phyloP scores from a whole-genome alignment of 2,113 vertebrate species.

The Vidua chalybeata region DNA sequence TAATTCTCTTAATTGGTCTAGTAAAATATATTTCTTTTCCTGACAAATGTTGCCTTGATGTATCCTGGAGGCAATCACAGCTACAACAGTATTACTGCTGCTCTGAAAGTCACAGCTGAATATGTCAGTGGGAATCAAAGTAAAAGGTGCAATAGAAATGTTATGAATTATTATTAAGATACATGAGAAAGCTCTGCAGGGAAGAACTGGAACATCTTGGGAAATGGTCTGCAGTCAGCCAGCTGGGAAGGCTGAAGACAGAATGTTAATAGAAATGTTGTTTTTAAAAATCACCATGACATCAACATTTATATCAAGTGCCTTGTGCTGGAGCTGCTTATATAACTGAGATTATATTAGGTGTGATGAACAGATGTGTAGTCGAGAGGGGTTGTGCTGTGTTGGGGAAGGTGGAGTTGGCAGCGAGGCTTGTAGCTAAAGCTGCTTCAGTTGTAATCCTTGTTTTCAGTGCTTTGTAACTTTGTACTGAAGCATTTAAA shows the following conservation, averaged over 20 bases:
- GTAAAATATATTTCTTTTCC: neutral
- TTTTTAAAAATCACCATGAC: conserved; percentile 53
- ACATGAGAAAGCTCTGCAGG: conserved; percentile 37
- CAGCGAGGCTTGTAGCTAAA: neutral
- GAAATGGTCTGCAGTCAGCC: conserved; percentile 40
- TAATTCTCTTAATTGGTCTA: conserved; percentile 13
- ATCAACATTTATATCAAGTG: conserved; percentile 39
- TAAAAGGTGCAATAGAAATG: conserved; percentile 55
- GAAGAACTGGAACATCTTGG: conserved; percentile 45
- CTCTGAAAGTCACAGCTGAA: conserved; percentile 29
- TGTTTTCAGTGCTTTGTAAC: neutral
- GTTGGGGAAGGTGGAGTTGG: neutral
- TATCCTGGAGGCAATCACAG: conserved; percentile 4
- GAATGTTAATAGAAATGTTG: conserved; percentile 61
- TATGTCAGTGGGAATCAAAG: conserved; percentile 37
- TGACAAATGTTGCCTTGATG: neutral
- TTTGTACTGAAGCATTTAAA: neutral
- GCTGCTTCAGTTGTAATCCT: neutral
- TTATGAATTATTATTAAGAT: conserved; percentile 63
- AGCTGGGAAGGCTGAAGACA: conserved; percentile 54
- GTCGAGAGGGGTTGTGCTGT: neutral
- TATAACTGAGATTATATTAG: conserved; percentile 31
- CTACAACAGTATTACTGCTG: neutral
- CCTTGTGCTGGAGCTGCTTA: conserved; percentile 21
- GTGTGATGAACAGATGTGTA: conserved; percentile 37